Percentiles rank a stretch among this genome's conserved stretches.
phyloP scores from a whole-genome alignment of 2,888 invertebrate species.

The Lithophane semibrunnea region DNA sequence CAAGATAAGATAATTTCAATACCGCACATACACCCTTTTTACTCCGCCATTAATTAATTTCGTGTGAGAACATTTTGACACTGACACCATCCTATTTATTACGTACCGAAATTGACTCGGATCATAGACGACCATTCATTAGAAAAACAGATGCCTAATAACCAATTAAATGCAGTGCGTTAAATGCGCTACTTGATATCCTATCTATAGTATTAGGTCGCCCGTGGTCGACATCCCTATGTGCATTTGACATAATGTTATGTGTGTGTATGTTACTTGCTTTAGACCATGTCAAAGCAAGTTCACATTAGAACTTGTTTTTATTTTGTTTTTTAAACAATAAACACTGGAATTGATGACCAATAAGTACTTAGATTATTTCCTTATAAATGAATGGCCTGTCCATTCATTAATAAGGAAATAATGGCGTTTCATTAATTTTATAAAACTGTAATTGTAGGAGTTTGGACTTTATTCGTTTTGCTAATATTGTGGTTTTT shows the following conservation, averaged over 20 bases:
- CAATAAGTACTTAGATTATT: not conserved
- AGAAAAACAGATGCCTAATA: conserved; percentile 84
- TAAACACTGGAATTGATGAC: not conserved
- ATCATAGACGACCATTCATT: conserved; percentile 79
- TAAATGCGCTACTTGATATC: conserved; percentile 50
- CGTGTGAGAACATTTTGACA: conserved; percentile 69
- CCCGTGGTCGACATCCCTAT: conserved; percentile 44
- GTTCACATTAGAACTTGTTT: not conserved
- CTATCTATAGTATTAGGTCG: conserved; percentile 60
- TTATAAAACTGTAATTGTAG: not conserved
- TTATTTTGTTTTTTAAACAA: not conserved
- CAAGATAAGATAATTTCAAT: conserved; percentile 27
- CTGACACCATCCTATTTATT: conserved; percentile 62
- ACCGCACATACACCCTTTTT: conserved; percentile 32
- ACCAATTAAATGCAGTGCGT: conserved; percentile 73
- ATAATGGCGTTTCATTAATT: conserved; percentile 33
- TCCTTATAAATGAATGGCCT: not conserved
- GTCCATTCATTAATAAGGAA: no score
- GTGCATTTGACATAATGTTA: conserved; percentile 5
- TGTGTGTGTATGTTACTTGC: not conserved
- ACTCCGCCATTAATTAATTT: conserved; percentile 59
- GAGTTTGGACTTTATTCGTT: not conserved
- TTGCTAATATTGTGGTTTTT: conserved; percentile 44
- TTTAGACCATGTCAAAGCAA: conserved; percentile 5
- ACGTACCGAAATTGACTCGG: conserved; percentile 66